These are phyloP conservation scores for Decapterus maruadsi DNA, from an alignment of 2,797 vertebrate genomes.

Conservation along the genomic window DNA sequence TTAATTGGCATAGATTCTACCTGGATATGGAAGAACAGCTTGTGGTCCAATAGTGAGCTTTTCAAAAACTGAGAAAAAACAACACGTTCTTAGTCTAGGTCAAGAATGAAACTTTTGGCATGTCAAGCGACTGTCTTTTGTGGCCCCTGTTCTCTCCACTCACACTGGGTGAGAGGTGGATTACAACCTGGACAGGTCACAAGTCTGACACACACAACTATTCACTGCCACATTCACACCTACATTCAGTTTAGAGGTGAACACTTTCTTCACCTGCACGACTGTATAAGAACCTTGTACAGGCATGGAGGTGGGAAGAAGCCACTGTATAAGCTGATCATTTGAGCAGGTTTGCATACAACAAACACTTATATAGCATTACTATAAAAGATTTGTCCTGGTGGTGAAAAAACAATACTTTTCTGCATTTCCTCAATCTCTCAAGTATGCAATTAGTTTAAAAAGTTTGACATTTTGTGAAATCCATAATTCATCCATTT, in stretches of 20 bases:
- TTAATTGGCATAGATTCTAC: neutral
- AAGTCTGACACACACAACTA: conserved; percentile 24
- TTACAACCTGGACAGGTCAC: conserved; percentile 7
- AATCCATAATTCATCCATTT: neutral
- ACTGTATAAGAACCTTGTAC: conserved; percentile 11
- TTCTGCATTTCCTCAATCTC: too few relatives aligned
- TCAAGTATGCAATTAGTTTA: neutral
- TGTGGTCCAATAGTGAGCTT: neutral
- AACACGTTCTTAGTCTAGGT: neutral
- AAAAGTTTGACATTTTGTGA: neutral
- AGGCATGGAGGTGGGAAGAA: neutral
- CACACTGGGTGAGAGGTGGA: neutral
- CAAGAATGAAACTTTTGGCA: conserved; percentile 1
- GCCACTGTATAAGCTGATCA: neutral
- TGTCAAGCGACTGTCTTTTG: neutral
- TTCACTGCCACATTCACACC: conserved; percentile 38
- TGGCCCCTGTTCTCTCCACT: too few relatives aligned
- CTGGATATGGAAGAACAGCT: neutral
- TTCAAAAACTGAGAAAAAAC: neutral
- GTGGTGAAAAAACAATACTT: neutral
- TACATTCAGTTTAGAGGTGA: conserved; percentile 22
- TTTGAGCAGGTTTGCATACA: neutral
- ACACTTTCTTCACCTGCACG: conserved; percentile 14
- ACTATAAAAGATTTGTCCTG: neutral
- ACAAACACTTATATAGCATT: neutral